These are phyloP conservation scores for Gasterosteus nipponicus DNA, from an alignment of 2,113 vertebrate species.

Conservation along the genomic window DNA sequence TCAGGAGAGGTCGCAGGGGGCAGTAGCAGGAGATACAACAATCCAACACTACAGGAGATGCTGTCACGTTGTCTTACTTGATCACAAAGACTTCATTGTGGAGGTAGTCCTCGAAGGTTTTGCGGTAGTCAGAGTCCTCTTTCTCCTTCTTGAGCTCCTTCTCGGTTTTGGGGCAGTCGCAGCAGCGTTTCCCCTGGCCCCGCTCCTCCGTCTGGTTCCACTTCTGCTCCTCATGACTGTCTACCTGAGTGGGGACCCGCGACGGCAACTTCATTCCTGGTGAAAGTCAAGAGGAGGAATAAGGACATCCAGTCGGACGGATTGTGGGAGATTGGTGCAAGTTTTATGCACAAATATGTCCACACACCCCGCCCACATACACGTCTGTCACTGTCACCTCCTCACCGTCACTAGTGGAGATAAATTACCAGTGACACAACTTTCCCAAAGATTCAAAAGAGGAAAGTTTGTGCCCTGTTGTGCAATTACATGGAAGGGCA, in stretches of 20 bases:
- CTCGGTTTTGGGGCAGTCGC: constrained; percentile 94
- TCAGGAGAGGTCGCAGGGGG: too few species aligned
- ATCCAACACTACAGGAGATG: background rate
- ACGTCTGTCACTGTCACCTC: constrained; percentile 47
- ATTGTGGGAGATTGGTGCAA: constrained; percentile 9
- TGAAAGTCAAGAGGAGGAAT: background rate
- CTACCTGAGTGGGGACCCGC: constrained; percentile 87
- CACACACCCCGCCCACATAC: background rate
- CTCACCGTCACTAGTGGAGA: constrained; percentile 34
- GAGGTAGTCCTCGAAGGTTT: constrained; percentile 96
- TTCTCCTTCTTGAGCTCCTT: constrained; percentile 94
- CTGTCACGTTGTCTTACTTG: constrained; percentile 80
- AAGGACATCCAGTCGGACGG: background rate
- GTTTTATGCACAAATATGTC: background rate
- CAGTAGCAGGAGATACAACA: too few species aligned
- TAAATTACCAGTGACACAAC: constrained; percentile 59
- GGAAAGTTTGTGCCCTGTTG: constrained; percentile 5
- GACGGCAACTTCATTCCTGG: constrained; percentile 92
- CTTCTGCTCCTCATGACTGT: constrained; percentile 85
- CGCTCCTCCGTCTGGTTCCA: constrained; percentile 88
- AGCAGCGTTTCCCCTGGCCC: constrained; percentile 83
- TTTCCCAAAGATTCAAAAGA: constrained; percentile 48
- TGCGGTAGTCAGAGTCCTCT: constrained; percentile 92
- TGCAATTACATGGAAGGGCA: constrained; percentile 10
- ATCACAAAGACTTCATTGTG: constrained; percentile 97